These are phyloP conservation scores for Zaprionus taronus DNA, from an alignment of 1,140 invertebrate species.

Conservation along the genomic window DNA sequence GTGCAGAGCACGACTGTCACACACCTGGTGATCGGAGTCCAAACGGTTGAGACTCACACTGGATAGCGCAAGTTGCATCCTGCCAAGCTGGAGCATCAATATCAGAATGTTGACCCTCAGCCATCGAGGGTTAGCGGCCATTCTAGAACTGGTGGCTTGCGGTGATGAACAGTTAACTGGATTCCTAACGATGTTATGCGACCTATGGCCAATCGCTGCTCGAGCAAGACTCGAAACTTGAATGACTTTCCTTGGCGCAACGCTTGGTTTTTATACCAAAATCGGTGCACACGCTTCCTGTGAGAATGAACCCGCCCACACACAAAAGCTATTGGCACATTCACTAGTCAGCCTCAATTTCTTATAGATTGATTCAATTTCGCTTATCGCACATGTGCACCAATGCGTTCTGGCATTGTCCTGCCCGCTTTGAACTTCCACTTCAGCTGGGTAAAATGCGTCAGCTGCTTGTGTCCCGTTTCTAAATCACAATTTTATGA, in stretches of 20 bases:
- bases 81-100: constrained; percentile 49
- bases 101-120: constrained; percentile 56
- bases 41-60: background rate
- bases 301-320: constrained; percentile 13
- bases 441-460: constrained; percentile 25
- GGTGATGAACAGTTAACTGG: background rate
- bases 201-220: constrained; percentile 35
- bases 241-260: constrained; percentile 38
- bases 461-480: constrained; percentile 4
- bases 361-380: constrained; percentile 80
- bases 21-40: constrained; percentile 12
- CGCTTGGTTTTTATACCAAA: constrained; percentile 60
- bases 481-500: constrained; percentile 41
- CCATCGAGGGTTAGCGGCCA: constrained; percentile 48
- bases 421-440: constrained; percentile 10
- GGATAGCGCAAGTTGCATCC: constrained; percentile 12
- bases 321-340: constrained; percentile 10
- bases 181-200: background rate
- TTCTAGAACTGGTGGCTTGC: constrained; percentile 15
- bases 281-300: background rate
- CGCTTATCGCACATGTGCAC: constrained; percentile 84
- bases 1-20: constrained; percentile 14
- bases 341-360: constrained; percentile 61
- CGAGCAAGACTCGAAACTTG: constrained; percentile 39
- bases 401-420: constrained; percentile 51